Evolutionary conservation across 1,140 invertebrate species (phyloP).

Genomic region (Phthorimaea operculella): DNA sequence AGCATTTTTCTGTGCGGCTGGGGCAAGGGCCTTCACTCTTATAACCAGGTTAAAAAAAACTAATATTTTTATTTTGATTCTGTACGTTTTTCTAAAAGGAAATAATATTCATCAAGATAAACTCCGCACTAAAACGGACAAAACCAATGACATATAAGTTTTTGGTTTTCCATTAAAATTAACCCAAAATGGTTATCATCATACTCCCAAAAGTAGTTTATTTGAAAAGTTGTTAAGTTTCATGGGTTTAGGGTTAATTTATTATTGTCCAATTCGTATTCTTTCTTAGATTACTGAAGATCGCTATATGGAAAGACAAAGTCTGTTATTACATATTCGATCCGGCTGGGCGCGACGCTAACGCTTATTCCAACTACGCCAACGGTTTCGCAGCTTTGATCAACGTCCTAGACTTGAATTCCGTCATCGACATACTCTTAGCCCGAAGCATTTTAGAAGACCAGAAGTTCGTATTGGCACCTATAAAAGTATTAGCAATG

Average conservation of each 20-base stretch:
- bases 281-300: conserved; percentile 48
- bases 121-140: too few species aligned
- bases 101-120: too few species aligned
- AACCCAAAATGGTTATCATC: too few species aligned
- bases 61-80: too few species aligned
- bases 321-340: conserved; percentile 68
- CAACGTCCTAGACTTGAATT: conserved; percentile 60
- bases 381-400: conserved; percentile 63
- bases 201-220: too few species aligned
- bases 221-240: too few species aligned
- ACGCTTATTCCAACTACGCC: conserved; percentile 49
- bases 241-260: too few species aligned
- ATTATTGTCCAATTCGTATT: too few species aligned
- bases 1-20: conserved; percentile 57
- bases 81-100: too few species aligned
- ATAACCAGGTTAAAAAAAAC: conserved; percentile 52
- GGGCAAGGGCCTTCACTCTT: conserved; percentile 49
- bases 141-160: too few species aligned
- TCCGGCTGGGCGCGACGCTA: conserved; percentile 56
- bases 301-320: conserved; percentile 67
- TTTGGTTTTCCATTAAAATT: too few species aligned
- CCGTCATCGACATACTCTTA: conserved; percentile 62
- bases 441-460: conserved; percentile 62
- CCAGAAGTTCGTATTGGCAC: conserved; percentile 63
- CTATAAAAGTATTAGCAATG: conserved; percentile 61